These are phyloP conservation scores for Anguilla megastoma DNA, from an alignment of 2,797 vertebrate genomes.

Conservation along the genomic window DNA sequence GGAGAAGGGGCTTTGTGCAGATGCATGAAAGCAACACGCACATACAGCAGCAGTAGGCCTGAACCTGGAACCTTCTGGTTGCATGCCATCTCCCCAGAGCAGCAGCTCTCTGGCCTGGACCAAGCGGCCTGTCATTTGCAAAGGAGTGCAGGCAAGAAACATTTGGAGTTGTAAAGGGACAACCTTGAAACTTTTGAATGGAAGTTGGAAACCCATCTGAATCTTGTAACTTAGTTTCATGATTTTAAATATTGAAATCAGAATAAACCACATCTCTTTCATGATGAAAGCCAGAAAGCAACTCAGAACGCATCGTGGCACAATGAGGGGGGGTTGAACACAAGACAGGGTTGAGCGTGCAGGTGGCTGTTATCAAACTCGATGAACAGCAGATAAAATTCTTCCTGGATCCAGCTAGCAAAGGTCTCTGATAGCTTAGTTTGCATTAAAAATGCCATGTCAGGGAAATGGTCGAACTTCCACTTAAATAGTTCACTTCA, in stretches of 20 bases:
- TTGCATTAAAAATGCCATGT: not conserved
- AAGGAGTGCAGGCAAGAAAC: not conserved
- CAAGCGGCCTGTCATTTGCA: not conserved
- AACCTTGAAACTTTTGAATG: not conserved
- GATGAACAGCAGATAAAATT: not conserved
- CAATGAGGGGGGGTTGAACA: not conserved
- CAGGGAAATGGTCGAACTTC: not conserved
- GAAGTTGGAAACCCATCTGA: not conserved
- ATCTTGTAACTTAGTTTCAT: not conserved
- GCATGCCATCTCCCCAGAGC: not conserved
- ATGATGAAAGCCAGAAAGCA: not conserved
- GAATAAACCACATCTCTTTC: not conserved
- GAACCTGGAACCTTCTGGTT: not conserved
- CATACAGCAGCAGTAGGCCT: not conserved
- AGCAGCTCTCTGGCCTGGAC: not conserved
- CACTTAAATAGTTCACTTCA: not conserved
- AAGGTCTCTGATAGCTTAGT: not conserved
- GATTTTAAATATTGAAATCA: not conserved
- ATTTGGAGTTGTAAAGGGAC: not conserved
- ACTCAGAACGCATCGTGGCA: not conserved
- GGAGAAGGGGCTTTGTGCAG: not conserved
- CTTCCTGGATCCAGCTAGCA: not conserved
- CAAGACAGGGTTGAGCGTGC: not conserved
- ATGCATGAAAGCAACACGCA: not conserved
- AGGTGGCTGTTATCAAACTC: not conserved